Base-by-base conservation (phyloP, 2,797 vertebrate species). In the Pogonophryne albipinna region DNA sequence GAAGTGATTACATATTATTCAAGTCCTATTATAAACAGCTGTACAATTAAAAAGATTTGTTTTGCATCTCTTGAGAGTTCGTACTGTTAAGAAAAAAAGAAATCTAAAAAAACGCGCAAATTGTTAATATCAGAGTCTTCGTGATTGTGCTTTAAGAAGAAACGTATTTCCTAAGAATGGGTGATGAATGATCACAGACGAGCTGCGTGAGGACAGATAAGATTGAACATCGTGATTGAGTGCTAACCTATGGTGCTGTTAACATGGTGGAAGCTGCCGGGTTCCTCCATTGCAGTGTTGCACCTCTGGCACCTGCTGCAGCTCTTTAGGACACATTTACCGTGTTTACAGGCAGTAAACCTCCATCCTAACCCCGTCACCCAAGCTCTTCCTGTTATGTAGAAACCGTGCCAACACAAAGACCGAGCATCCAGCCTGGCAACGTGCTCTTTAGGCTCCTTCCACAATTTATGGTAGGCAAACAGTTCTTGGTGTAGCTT, bases 341-440 rank as follows among this genome's bases (percentile, higher is more conserved):
- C 67, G 59, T 74, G 59, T 86, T 84, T 78, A 44, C 83, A 78
- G 65, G 85, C 78, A 78, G 78, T 66, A 66, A 83, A 78, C 44
- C 76, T 78, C 56, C 82, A 50, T 70, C 59, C 62, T 3, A 45
- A 52, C 61, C 47, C 20, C 52, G 59, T 11, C 27, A 79, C 72
- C 66, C 51, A 34, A 86, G 58, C 65, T 66, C 84, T 91, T 94
- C 90, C 89, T 89, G 87, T 93, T 92, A 85, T 89, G 91, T 84
- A 85, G 72, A 85, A 85, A 77, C 79, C 2, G 27, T 79, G 83
- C 86, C 88, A 90, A 84, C 70, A 69, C 59, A 83, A 85, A 89
- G 76, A 73, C 67, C 10, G 13, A 59, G 55, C 78, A 81, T 77
- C 76, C 76, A 72, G 63, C 46, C 68, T 77, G 60, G 47, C 69